phyloP scores from a whole-genome alignment of 2,797 vertebrate genomes.

The Nyctibius grandis region DNA sequence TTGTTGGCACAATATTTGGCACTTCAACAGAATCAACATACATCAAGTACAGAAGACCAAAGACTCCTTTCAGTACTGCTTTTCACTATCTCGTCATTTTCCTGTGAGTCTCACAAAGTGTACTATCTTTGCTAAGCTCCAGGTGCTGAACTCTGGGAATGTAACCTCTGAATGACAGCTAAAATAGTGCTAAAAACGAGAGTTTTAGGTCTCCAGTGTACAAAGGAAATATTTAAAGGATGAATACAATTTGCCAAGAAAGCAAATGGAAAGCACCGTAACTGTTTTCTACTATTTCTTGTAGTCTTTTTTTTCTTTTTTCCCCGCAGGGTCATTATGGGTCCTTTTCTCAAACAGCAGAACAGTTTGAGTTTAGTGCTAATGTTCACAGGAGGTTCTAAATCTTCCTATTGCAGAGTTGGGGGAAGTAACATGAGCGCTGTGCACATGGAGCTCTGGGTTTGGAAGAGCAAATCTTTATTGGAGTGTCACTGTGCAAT shows the following conservation, averaged over 20 bases:
- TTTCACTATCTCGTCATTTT: background rate
- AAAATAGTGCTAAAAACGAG: background rate
- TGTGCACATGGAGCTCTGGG: background rate
- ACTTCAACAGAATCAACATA: background rate
- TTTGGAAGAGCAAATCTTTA: background rate
- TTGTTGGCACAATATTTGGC: background rate
- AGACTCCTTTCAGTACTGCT: background rate
- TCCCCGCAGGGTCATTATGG: rapidly evolving
- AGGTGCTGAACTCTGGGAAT: background rate
- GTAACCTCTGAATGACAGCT: background rate
- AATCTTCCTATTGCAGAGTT: background rate
- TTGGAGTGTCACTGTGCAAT: background rate
- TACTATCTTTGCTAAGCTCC: background rate
- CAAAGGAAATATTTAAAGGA: background rate
- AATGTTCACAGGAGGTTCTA: background rate
- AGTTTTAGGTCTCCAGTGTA: background rate
- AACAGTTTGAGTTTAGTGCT: background rate
- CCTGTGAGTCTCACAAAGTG: background rate
- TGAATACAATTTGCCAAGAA: background rate
- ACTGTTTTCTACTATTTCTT: background rate
- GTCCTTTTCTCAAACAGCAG: background rate
- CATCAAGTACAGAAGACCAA: background rate
- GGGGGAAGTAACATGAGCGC: no score
- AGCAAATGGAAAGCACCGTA: background rate
- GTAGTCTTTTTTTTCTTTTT: background rate